phyloP scores from a whole-genome alignment of 2,113 vertebrate genomes.

The Urocolius indicus region DNA sequence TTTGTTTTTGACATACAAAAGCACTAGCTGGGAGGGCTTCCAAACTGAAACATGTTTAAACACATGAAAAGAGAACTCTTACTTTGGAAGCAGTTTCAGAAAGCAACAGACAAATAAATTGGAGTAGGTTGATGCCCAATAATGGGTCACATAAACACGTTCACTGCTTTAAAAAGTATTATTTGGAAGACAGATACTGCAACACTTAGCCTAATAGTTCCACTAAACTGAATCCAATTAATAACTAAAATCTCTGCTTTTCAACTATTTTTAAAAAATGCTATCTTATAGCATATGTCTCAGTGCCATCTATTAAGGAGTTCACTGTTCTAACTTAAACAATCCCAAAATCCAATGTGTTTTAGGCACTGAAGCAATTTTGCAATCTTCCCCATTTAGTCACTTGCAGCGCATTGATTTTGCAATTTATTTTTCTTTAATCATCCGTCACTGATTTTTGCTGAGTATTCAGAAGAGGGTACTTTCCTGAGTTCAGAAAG shows the following conservation, averaged over 20 bases:
- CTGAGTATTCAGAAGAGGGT: background rate
- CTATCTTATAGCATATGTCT: background rate
- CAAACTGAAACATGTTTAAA: background rate
- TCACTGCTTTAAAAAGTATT: background rate
- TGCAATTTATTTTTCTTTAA: background rate
- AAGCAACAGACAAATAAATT: background rate
- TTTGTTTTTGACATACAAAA: background rate
- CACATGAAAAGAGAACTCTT: background rate
- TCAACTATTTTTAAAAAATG: background rate
- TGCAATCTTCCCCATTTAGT: background rate
- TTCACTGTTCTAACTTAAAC: background rate
- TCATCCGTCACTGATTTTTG: background rate
- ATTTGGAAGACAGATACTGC: background rate
- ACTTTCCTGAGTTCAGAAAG: background rate
- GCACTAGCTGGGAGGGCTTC: background rate
- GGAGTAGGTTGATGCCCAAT: background rate
- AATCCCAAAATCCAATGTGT: background rate
- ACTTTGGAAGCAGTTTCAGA: background rate
- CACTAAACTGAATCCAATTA: background rate
- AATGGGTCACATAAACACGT: background rate
- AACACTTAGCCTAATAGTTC: background rate
- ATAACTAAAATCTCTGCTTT: background rate
- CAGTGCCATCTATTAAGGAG: background rate
- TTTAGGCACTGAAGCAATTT: background rate
- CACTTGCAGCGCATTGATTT: background rate